Evolutionary conservation across 1,140 invertebrate genomes (phyloP).

Genomic region (Euglossa dilemma): DNA sequence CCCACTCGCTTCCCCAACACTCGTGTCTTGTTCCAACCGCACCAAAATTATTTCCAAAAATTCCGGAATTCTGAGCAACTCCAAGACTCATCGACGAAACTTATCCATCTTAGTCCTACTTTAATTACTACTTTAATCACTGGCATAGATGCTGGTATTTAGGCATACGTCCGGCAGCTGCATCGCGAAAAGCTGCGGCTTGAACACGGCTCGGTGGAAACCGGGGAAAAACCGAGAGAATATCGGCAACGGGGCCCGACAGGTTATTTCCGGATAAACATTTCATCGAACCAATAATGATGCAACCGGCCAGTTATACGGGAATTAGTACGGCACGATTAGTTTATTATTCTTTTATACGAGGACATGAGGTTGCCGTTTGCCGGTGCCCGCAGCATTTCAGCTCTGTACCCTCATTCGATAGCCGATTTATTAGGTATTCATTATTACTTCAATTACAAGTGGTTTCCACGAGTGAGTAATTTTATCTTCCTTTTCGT

Average conservation of each 20-base stretch:
- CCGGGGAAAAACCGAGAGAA: background rate
- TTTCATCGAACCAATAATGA: conserved; percentile 68
- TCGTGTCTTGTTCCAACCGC: too few relatives aligned
- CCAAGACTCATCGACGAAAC: too few relatives aligned
- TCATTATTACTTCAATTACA: conserved; percentile 79
- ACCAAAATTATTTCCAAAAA: too few relatives aligned
- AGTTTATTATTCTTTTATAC: conserved; percentile 78
- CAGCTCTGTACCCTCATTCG: conserved; percentile 60
- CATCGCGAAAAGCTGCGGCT: too few relatives aligned
- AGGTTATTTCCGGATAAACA: conserved; percentile 57
- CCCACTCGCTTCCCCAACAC: too few relatives aligned
- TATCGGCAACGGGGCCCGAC: background rate
- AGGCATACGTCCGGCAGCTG: too few relatives aligned
- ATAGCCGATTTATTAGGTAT: conserved; percentile 78
- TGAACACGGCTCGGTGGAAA: too few relatives aligned
- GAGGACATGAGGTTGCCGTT: conserved; percentile 74
- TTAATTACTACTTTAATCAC: too few relatives aligned
- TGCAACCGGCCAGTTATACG: conserved; percentile 53
- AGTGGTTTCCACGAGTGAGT: conserved; percentile 28
- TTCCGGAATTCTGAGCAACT: too few relatives aligned
- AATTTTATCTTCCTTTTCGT: conserved; percentile 47
- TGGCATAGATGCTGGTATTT: too few relatives aligned
- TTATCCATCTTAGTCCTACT: too few relatives aligned
- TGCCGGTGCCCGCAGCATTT: conserved; percentile 64
- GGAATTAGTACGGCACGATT: conserved; percentile 62